Evolutionary conservation across 2,113 vertebrate species (phyloP).

Genomic region (Bos taurus): DNA sequence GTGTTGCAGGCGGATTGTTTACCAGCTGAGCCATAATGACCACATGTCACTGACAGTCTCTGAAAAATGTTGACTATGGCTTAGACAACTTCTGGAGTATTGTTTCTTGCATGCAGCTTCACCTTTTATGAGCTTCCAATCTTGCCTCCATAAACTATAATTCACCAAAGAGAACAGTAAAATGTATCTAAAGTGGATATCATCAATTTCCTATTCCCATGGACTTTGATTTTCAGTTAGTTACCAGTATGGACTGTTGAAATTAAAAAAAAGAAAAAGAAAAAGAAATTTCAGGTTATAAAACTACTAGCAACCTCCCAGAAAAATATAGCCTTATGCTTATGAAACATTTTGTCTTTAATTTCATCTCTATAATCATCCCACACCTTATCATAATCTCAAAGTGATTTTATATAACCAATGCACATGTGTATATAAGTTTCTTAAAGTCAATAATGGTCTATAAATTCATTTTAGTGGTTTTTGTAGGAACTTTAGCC

Average conservation of each 20-base stretch:
- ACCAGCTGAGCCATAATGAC: not conserved
- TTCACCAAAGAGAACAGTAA: not conserved
- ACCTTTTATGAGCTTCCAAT: not conserved
- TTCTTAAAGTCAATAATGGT: not conserved
- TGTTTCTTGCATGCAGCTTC: not conserved
- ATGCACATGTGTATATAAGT: not conserved
- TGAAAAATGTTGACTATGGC: not conserved
- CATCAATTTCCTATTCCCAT: not conserved
- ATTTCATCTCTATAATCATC: not conserved
- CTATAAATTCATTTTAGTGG: not conserved
- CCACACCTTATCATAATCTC: not conserved
- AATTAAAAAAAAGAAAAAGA: not conserved
- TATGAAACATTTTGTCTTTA: not conserved
- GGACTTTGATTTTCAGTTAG: not conserved
- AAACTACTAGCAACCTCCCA: not conserved
- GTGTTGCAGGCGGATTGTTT: rapidly evolving
- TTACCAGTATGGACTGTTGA: not conserved
- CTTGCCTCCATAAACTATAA: not conserved
- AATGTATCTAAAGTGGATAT: not conserved
- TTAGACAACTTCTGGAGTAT: not conserved
- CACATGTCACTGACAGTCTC: not conserved
- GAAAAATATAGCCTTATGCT: not conserved
- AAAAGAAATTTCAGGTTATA: not conserved
- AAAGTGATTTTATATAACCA: not conserved
- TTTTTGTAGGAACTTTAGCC: not conserved